Percentiles rank a stretch among this genome's conserved stretches.
These are phyloP conservation scores for Diarsia mendica DNA, from an alignment of 2,888 invertebrate species.

Conservation along the genomic window DNA sequence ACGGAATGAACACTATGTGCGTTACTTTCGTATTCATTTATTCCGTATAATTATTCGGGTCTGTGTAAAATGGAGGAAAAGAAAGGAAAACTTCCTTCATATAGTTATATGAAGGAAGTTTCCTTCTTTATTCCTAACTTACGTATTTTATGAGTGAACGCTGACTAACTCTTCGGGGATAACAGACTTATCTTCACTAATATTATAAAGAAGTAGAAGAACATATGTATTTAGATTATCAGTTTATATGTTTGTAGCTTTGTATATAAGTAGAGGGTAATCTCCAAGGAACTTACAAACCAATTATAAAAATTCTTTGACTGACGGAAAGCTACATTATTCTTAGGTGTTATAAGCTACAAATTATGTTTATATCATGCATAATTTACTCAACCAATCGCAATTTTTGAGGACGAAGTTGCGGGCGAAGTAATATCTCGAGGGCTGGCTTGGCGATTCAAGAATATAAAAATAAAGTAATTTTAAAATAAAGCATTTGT, in stretches of 20 bases:
- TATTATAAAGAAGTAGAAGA: too few relatives aligned
- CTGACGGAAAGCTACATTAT: too few relatives aligned
- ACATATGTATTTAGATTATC: too few relatives aligned
- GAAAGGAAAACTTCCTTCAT: neutral
- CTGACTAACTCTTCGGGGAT: neutral
- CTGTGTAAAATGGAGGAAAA: neutral
- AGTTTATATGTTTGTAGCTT: too few relatives aligned
- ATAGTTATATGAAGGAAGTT: neutral
- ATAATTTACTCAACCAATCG: too few relatives aligned
- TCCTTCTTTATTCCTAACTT: neutral
- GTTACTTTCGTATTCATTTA: slow-evolving; percentile 2
- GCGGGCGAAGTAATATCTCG: neutral
- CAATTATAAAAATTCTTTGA: too few relatives aligned
- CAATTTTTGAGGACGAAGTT: too few relatives aligned
- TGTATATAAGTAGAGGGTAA: too few relatives aligned
- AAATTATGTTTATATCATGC: too few relatives aligned
- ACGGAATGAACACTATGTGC: neutral
- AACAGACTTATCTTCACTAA: neutral
- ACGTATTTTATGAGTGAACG: neutral
- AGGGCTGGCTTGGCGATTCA: neutral
- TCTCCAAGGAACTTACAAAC: too few relatives aligned
- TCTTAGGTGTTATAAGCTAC: too few relatives aligned
- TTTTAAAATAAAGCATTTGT: slow-evolving; percentile 5
- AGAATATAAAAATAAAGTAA: neutral
- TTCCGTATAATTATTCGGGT: slow-evolving; percentile 1